Percentiles rank a stretch among this genome's conserved stretches.
Evolutionary conservation across 1,140 invertebrate species (phyloP).

Genomic region (Drosophila biarmipes): DNA sequence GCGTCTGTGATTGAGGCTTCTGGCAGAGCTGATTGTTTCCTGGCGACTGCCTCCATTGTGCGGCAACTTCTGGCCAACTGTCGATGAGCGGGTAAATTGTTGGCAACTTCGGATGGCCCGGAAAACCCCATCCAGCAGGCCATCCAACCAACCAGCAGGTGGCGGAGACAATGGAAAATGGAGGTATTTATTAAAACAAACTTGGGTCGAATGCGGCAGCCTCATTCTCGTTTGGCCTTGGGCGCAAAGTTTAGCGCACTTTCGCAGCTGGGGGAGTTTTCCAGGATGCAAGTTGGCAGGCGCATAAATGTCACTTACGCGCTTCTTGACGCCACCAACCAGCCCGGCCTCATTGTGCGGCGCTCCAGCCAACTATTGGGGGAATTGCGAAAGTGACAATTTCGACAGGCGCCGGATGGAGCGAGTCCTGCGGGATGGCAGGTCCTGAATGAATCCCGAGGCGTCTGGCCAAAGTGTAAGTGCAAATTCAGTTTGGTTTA

Average conservation of each 20-base stretch:
- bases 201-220: constrained; percentile 50
- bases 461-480: constrained; percentile 62
- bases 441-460: not conserved
- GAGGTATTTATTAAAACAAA: constrained; percentile 83
- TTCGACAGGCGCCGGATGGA: constrained; percentile 57
- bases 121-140: not conserved
- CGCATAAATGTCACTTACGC: constrained; percentile 84
- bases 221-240: constrained; percentile 43
- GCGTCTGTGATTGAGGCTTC: constrained; percentile 62
- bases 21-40: constrained; percentile 70
- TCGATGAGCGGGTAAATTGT: constrained; percentile 59
- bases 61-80: constrained; percentile 52
- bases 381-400: constrained; percentile 82
- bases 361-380: constrained; percentile 49
- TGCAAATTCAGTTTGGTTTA: constrained; percentile 83
- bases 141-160: constrained; percentile 9
- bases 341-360: constrained; percentile 24
- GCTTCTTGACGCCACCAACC: constrained; percentile 57
- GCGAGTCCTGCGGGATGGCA: constrained; percentile 2
- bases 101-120: constrained; percentile 41
- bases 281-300: constrained; percentile 51
- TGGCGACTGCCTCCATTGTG: constrained; percentile 64
- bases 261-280: constrained; percentile 18
- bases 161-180: constrained; percentile 71
- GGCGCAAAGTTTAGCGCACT: constrained; percentile 28